Base-by-base conservation (phyloP, 2,797 vertebrate species). In the Mormyrus hasselquistii region DNA sequence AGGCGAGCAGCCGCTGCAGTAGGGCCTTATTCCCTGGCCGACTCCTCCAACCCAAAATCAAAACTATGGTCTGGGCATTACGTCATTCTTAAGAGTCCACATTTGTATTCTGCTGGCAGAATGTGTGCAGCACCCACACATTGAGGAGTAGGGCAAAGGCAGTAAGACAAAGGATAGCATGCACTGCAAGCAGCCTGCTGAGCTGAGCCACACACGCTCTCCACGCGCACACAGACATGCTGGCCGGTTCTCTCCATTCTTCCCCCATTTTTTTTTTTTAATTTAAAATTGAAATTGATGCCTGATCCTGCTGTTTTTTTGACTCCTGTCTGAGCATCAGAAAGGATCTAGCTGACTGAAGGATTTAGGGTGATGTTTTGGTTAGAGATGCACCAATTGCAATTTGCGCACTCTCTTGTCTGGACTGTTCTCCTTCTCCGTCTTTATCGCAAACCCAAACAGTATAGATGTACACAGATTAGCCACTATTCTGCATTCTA, bases 121-220 rank as follows among this genome's bases (percentile, higher is more conserved):
- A 34, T 52, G 10, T 76, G 10, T 50, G 52, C 52, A 57, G 50
- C 4, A 12, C 22, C 22, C 10, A 38, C 50, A 16, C 12, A n/a
- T 9, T 88, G 87, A 73, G 47, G 22, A 44, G n/a, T 7, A 73
- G 87, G 69, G 19, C 69, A 79, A 82, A 88, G 88, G 34, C 50
- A 6, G 47, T 34, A 9, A 34, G 87, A 82, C 50, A 57, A 38
- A 50, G 47, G 87, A 49, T 22, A 50, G 79, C 19, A 14, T 49
- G 44, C 79, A 4, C 8, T 12, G 49, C 12, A 2, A 12, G 8
- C 50, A 29, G 50, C 6, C 29, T 6, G 69, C 69, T 0, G 1
- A 34, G 44, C 41, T 4, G 44, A 34, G 38, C 6, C 25, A 0
- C 47, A 22, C 49, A 12, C 16, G 34, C 69, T 38, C 34, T 76